Base-by-base conservation (phyloP, 2,113 vertebrate genomes). In the Hucho hucho region DNA sequence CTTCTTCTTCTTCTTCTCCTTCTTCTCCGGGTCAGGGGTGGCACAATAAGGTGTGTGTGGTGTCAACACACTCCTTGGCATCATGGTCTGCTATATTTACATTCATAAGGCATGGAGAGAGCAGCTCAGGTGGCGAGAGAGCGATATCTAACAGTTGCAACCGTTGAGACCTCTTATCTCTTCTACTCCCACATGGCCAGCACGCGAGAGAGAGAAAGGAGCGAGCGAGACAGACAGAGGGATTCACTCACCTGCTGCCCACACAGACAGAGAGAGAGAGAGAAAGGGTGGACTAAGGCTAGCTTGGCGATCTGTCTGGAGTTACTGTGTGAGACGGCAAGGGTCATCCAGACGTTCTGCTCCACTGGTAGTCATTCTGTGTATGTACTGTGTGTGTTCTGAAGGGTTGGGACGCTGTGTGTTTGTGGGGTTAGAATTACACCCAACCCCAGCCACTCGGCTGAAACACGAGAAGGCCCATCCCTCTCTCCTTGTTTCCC, bases 381-480 rank as follows among this genome's bases (percentile, higher is more conserved):
- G 58, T 63, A 67, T 78, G 82, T 78, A 12, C 32, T 80, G 73
- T 71, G 86, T 79, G 46, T 87, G 69, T 32, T 56, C 69, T 65
- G 47, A 37, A 61, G 59, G 61, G 61, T 28, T 49, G 37, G 16
- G 59, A 63, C 29, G 32, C 28, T 37, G 65, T 72, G 73, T 56
- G 71, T 82, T 43, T 86, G 83, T 77, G 72, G 83, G 86, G 90
- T 93, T 92, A 92, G 89, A 87, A 92, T 95, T 94, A 93, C 95
- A 88, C 84, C 92, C 92, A 89, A 84, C 88, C 63, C 89, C 22
- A 26, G 87, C 91, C 88, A 81, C 88, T 84, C 83, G 80, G 78
- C 89, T 91, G 95, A 92, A 96, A 97, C 89, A 87, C 13, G 94
- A 97, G 93, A 93, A 90, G 88, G 81, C 88, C 92, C 85, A 16